Conservation (phyloP, 2,797 vertebrate species). For the Novumbra hubbsi region DNA sequence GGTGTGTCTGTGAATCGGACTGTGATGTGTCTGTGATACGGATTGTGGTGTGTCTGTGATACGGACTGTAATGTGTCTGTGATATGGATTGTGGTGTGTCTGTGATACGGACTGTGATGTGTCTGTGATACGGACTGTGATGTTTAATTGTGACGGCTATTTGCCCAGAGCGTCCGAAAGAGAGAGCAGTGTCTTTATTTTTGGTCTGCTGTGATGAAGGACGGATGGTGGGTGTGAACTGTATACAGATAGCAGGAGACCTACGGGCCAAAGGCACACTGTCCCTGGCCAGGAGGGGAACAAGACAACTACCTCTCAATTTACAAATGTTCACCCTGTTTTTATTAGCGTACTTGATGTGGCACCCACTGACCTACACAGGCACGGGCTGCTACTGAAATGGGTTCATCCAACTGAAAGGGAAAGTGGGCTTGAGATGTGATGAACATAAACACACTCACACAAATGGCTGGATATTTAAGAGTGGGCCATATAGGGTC, state of each 20-base stretch:
- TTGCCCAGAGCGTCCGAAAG: not conserved
- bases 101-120: too few species aligned
- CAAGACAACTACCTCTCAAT: not conserved
- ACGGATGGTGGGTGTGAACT: not conserved
- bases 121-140: too few species aligned
- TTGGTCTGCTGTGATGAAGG: not conserved
- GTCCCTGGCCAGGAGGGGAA: not conserved
- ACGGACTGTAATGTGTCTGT: too few species aligned
- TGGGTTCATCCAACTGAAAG: too few species aligned
- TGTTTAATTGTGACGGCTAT: not conserved
- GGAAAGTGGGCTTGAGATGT: too few species aligned
- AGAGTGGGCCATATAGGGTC: conserved; percentile 27
- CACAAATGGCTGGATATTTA: conserved; percentile 41
- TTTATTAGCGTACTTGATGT: not conserved
- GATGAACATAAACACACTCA: conserved; percentile 17
- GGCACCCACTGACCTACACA: not conserved
- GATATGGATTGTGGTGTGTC: too few species aligned
- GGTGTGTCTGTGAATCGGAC: too few species aligned
- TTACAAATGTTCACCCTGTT: not conserved
- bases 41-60: too few species aligned
- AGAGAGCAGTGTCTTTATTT: conserved; percentile 3
- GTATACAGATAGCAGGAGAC: not conserved
- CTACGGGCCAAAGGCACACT: not conserved
- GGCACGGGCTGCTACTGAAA: not conserved
- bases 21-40: too few species aligned